Evolutionary conservation across 1,140 invertebrate genomes (phyloP), one percentile per base, ranked within the genome.

Genomic region (Oncopeltus fasciatus): DNA sequence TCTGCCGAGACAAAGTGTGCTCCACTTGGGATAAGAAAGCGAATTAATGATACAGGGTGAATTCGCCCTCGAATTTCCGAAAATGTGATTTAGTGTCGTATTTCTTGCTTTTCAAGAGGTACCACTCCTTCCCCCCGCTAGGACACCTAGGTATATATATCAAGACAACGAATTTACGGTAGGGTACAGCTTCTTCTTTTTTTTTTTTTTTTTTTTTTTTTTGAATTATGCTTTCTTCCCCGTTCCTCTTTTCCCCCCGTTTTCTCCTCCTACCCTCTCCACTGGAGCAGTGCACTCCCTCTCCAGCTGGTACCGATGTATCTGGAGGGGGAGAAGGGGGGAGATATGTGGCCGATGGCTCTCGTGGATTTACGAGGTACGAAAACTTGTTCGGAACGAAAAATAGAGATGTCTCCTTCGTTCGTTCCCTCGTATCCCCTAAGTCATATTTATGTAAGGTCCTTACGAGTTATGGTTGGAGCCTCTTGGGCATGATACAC

Each of bases 361-460:
- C 28, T 16, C 27, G 14, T 28, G 53, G 53, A 63, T 63, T 63
- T 63, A 63, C 57, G 46, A 57, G 38, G 61, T 63, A 63, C 57
- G 61, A 63, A 63, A 63, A 63, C 53, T 63, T 63, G 56, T 63
- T 56, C 61, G 46, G 33, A 57, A 62, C 61, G 61, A 63, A 63
- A 63, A 63, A 63, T 63, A 63, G 61, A 63, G 61, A 63, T 63
- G 61, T 63, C n/a, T n/a, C n/a, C n/a, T n/a, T n/a, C n/a, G n/a
- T n/a, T n/a, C n/a, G n/a, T n/a, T n/a, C n/a, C n/a, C n/a, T n/a
- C n/a, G n/a, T n/a, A n/a, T n/a, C 61, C 28, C 61, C 29, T 57
- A 56, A 57, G 61, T 63, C 61, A 63, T 63, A 63, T 63, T 63
- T 63, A 63, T 63, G 61, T 28, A 57, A 59, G 57, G 56, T 12